Conservation (phyloP, 2,797 vertebrate genomes). For the Lateolabrax maculatus region DNA sequence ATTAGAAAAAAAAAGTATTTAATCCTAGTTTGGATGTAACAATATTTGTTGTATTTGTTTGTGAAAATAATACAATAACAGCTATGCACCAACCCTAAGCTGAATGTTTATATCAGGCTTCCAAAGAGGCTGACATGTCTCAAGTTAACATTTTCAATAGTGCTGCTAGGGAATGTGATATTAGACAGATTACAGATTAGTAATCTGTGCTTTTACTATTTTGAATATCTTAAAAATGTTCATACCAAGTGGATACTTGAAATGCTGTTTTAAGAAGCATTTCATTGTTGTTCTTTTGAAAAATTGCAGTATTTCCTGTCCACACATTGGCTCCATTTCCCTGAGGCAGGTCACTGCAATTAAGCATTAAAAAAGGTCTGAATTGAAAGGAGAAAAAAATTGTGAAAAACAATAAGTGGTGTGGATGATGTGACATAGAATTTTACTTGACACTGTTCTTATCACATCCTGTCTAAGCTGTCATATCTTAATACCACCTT, state of each 20-base stretch:
- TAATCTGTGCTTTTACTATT: background rate
- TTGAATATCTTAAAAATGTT: background rate
- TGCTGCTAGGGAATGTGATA: constrained; percentile 6
- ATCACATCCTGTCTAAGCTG: constrained; percentile 18
- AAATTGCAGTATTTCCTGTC: constrained; percentile 2
- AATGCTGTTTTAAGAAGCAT: constrained; percentile 18
- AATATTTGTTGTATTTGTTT: background rate
- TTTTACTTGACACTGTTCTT: constrained; percentile 20
- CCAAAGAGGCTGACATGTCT: background rate
- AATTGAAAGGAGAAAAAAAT: background rate
- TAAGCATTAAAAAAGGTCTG: background rate
- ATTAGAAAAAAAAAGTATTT: background rate
- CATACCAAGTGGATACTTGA: background rate
- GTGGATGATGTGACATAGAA: constrained; percentile 11
- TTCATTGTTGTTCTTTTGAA: background rate
- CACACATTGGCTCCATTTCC: constrained; percentile 15
- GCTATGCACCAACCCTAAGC: background rate
- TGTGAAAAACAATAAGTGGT: background rate
- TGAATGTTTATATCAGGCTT: background rate
- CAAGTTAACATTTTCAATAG: background rate
- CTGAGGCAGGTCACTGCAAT: constrained; percentile 6
- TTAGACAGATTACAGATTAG: background rate
- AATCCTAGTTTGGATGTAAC: background rate
- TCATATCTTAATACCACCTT: constrained; percentile 36
- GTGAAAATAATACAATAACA: background rate